These are phyloP conservation scores for Pteronotus mesoamericanus DNA, from an alignment of 2,797 vertebrate species.

Conservation along the genomic window DNA sequence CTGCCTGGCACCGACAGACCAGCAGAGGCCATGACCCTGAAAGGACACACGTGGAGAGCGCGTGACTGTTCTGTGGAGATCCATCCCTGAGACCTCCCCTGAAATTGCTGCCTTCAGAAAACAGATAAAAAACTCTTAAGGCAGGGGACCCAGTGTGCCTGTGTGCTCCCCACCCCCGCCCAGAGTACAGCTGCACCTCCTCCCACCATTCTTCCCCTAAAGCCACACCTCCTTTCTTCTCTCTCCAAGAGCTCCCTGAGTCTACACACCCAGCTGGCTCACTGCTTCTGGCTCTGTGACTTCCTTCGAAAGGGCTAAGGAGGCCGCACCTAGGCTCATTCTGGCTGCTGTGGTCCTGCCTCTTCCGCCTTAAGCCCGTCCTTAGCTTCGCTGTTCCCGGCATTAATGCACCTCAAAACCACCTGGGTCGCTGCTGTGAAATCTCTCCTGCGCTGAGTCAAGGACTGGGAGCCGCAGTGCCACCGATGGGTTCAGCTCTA, in stretches of 20 bases:
- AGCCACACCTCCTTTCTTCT: background rate
- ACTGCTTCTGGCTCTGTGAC: background rate
- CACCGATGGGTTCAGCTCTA: background rate
- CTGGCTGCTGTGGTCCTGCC: no score
- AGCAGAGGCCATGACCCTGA: background rate
- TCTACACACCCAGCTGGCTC: background rate
- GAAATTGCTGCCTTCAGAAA: background rate
- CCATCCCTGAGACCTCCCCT: background rate
- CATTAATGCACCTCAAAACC: fast-evolving
- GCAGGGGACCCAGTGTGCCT: background rate
- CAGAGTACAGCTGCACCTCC: background rate
- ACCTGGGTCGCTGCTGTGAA: no score
- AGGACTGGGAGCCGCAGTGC: background rate
- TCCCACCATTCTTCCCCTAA: background rate
- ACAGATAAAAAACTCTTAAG: background rate
- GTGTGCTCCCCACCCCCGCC: background rate
- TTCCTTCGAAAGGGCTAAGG: background rate
- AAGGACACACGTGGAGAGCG: background rate
- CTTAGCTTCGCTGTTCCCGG: no score
- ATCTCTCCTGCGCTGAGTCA: background rate
- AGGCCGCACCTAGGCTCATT: background rate
- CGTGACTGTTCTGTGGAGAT: background rate
- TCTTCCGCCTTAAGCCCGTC: background rate
- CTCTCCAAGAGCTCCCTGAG: background rate
- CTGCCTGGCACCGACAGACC: background rate